Conservation (phyloP, 2,888 invertebrate genomes). For the Luffia ferchaultella region DNA sequence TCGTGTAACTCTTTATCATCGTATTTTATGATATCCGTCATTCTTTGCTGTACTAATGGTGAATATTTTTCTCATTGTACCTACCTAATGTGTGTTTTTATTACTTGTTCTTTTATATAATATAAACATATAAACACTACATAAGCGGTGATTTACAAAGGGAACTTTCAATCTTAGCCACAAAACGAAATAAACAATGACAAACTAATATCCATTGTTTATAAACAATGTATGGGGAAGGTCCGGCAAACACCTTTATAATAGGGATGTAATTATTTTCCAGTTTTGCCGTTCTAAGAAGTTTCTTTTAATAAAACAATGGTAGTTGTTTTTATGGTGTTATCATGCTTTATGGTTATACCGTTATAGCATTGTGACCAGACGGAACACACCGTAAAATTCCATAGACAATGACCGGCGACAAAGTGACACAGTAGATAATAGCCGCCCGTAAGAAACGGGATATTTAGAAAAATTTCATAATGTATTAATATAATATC, state of each 20-base stretch:
- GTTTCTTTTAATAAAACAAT: slow-evolving; percentile 5
- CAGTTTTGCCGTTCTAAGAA: slow-evolving; percentile 4
- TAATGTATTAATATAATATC: no score
- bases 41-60: no score
- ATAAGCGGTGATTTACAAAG: neutral
- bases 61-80: no score
- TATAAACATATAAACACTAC: no score
- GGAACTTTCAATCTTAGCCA: neutral
- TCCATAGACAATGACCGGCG: neutral
- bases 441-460: no score
- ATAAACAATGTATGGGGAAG: neutral
- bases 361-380: neutral
- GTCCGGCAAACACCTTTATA: neutral
- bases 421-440: no score
- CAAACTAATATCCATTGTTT: neutral
- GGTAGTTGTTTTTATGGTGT: slow-evolving; percentile 10
- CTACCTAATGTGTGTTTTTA: no score
- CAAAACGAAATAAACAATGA: neutral
- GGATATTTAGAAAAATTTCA: no score
- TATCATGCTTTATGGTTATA: neutral
- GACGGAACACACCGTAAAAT: neutral
- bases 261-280: slow-evolving; percentile 9
- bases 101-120: no score
- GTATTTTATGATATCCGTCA: no score
- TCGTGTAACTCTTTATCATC: no score